phyloP scores from a whole-genome alignment of 2,113 vertebrate species.

The Heterotis niloticus region DNA sequence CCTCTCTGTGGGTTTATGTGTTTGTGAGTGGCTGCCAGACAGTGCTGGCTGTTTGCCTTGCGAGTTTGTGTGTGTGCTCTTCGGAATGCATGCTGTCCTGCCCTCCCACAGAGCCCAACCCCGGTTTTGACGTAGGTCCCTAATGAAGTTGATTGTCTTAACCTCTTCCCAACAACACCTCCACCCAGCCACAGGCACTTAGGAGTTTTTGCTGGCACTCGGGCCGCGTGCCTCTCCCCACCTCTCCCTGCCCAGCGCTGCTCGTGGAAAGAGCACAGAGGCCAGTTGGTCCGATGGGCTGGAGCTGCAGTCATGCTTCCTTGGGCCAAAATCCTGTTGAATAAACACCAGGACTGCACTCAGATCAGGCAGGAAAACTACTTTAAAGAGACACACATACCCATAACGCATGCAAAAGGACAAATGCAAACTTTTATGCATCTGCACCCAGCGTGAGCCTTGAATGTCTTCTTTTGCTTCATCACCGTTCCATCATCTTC shows the following conservation, averaged over 20 bases:
- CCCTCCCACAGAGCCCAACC: constrained; percentile 21
- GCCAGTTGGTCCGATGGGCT: neutral
- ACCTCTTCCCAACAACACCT: constrained; percentile 43
- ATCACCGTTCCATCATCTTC: neutral
- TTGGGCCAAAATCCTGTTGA: neutral
- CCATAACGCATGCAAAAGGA: neutral
- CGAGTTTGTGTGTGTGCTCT: constrained; percentile 32
- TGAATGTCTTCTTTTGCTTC: neutral
- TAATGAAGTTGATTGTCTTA: constrained; percentile 56
- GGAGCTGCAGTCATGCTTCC: neutral
- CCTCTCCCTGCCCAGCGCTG: neutral
- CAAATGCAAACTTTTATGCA: no score
- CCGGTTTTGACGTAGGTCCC: constrained; percentile 52
- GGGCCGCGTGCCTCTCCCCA: neutral
- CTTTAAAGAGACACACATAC: neutral
- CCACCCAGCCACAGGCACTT: constrained; percentile 44
- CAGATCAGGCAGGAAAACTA: neutral
- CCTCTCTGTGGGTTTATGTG: neutral
- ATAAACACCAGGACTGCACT: neutral
- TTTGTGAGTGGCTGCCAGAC: constrained; percentile 41
- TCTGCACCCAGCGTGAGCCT: no score
- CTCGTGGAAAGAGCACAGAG: constrained; percentile 6
- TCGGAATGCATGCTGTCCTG: constrained; percentile 25
- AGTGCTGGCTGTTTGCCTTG: neutral
- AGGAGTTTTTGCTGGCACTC: neutral